Evolutionary conservation across 2,113 vertebrate species (phyloP).

Genomic region (Stegastes partitus): DNA sequence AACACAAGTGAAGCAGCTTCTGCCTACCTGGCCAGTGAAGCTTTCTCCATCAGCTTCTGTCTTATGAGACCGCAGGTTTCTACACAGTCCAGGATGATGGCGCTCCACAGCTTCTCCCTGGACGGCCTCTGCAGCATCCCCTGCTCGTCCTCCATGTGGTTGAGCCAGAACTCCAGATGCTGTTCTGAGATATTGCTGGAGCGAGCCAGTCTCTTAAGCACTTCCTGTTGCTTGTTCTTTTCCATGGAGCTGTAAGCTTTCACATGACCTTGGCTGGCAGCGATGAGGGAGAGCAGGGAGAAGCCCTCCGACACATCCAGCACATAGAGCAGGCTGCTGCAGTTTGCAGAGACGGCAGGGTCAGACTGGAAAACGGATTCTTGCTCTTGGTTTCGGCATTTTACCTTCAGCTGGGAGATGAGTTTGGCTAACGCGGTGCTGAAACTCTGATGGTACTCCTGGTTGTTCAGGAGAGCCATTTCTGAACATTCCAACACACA

Average conservation of each 20-base stretch:
- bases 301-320: constrained; percentile 98
- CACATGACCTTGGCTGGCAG: constrained; percentile 89
- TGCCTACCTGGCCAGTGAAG: constrained; percentile 91
- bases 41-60: constrained; percentile 98
- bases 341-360: constrained; percentile 24
- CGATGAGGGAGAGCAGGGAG: constrained; percentile 92
- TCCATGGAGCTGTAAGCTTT: constrained; percentile 95
- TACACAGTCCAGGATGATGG: constrained; percentile 95
- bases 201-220: constrained; percentile 87
- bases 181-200: constrained; percentile 87
- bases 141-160: constrained; percentile 90
- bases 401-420: constrained; percentile 80
- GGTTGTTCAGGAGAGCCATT: constrained; percentile 93
- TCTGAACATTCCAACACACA: constrained; percentile 93
- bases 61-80: constrained; percentile 95
- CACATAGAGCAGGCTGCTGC: constrained; percentile 87
- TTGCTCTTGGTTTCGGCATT: constrained; percentile 56
- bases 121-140: constrained; percentile 91
- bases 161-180: constrained; percentile 93
- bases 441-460: constrained; percentile 89
- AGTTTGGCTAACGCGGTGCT: constrained; percentile 88
- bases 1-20: background rate
- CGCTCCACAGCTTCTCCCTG: constrained; percentile 94
- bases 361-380: constrained; percentile 42
- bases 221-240: constrained; percentile 90